Evolutionary conservation across 1,140 invertebrate genomes (phyloP).

Genomic region (Agrypnia vestita): DNA sequence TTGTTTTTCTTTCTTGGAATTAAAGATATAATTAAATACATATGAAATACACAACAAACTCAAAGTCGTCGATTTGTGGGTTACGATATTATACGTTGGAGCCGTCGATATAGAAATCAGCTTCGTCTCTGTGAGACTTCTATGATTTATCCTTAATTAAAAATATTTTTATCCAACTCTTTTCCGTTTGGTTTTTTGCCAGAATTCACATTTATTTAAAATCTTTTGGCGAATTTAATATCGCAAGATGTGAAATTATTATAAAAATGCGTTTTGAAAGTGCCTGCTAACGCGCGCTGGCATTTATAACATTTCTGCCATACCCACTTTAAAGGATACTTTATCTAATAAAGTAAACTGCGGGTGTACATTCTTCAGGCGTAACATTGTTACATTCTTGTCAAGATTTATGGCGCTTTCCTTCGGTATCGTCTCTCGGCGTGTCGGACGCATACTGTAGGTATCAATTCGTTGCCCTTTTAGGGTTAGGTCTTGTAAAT

Average conservation of each 20-base stretch:
- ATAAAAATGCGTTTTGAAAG: background rate
- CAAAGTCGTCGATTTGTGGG: too few relatives aligned
- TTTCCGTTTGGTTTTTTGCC: too few relatives aligned
- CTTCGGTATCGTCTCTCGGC: background rate
- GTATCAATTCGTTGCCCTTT: slow-evolving; percentile 44
- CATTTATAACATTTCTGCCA: too few relatives aligned
- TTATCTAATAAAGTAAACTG: slow-evolving; percentile 13
- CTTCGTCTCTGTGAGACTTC: too few relatives aligned
- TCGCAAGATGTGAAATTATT: background rate
- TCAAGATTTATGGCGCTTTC: background rate
- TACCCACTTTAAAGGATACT: background rate
- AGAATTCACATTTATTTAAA: too few relatives aligned
- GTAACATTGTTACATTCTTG: background rate
- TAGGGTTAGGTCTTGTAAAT: slow-evolving; percentile 42
- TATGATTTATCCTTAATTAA: too few relatives aligned
- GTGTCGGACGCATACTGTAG: slow-evolving; percentile 17
- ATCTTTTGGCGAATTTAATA: background rate
- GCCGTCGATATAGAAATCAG: too few relatives aligned
- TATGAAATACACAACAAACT: too few relatives aligned
- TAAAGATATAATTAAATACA: too few relatives aligned
- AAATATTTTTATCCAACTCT: too few relatives aligned
- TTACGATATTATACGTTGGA: too few relatives aligned
- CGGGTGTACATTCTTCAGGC: background rate
- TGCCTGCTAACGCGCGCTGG: background rate
- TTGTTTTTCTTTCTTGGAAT: too few relatives aligned